Percentiles rank a stretch among this genome's conserved stretches.
phyloP scores from a whole-genome alignment of 2,113 vertebrate species.

The Rostratula benghalensis region DNA sequence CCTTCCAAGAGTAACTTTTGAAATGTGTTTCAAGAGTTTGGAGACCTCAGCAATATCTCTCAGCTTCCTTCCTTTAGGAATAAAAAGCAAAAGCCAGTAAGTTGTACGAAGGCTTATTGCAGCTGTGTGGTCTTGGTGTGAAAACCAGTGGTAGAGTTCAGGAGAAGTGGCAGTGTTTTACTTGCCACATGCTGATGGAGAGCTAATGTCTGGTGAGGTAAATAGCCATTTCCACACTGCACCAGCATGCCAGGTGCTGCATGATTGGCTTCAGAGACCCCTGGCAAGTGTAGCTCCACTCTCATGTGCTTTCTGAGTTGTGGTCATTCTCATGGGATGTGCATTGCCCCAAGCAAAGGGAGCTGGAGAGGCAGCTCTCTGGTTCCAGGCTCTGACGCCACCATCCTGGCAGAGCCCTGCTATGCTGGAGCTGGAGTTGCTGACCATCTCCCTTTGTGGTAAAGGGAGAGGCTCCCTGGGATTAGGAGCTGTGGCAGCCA shows the following conservation, averaged over 20 bases:
- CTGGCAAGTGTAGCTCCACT: not conserved
- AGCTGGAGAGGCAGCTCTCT: accelerated
- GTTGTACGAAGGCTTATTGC: not conserved
- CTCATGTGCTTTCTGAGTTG: not conserved
- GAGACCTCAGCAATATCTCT: not conserved
- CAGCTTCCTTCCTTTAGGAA: not conserved
- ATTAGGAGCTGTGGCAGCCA: not conserved
- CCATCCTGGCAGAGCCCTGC: accelerated
- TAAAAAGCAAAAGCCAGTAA: not conserved
- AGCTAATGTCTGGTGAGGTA: accelerated
- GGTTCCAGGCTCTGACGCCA: not conserved
- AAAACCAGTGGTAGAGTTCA: not conserved
- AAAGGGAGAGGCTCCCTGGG: not conserved
- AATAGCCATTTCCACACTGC: accelerated
- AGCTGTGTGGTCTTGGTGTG: not conserved
- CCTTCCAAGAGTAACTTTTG: not conserved
- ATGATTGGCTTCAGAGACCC: not conserved
- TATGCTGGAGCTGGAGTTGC: not conserved
- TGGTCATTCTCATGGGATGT: not conserved
- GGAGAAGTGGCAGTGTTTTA: not conserved
- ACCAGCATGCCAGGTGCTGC: not conserved
- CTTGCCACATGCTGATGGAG: not conserved
- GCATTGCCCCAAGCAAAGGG: accelerated
- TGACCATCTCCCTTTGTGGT: not conserved
- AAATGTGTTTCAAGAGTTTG: not conserved